phyloP scores from a whole-genome alignment of 2,797 vertebrate species.

The Mus spretus region DNA sequence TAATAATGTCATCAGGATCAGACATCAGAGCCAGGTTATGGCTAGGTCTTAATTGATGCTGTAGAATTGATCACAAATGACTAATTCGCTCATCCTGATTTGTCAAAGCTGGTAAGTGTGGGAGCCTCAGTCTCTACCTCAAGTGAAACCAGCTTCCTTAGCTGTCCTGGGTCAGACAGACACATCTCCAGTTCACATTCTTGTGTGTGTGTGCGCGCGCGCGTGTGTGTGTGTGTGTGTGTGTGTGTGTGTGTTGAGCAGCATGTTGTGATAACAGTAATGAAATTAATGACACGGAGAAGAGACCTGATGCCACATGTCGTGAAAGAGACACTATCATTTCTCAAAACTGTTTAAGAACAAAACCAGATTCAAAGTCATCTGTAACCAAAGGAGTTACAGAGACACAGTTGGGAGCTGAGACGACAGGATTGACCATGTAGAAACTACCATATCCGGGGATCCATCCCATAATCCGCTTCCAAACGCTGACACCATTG shows the following conservation, averaged over 20 bases:
- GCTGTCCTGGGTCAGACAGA: not conserved
- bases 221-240: slow-evolving; percentile 40
- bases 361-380: slow-evolving; percentile 40
- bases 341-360: slow-evolving; percentile 31
- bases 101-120: not conserved
- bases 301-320: not conserved
- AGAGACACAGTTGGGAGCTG: too few species aligned
- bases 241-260: slow-evolving; percentile 31
- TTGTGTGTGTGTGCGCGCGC: slow-evolving; percentile 49
- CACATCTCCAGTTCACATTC: slow-evolving; percentile 32
- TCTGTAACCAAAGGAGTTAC: not conserved
- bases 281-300: slow-evolving; percentile 15
- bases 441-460: too few species aligned
- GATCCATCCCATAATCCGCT: too few species aligned
- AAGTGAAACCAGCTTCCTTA: slow-evolving; percentile 16
- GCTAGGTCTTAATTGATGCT: slow-evolving; percentile 63
- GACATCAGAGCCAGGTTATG: slow-evolving; percentile 60
- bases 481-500: too few species aligned
- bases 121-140: not conserved
- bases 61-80: slow-evolving; percentile 66
- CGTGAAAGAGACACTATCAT: slow-evolving; percentile 37
- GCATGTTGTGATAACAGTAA: not conserved
- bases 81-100: slow-evolving; percentile 28
- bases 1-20: slow-evolving; percentile 71
- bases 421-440: too few species aligned